Percentiles rank a stretch among this genome's conserved stretches.
These are phyloP conservation scores for Ctenomys sociabilis DNA, from an alignment of 2,113 vertebrate species.

Conservation along the genomic window DNA sequence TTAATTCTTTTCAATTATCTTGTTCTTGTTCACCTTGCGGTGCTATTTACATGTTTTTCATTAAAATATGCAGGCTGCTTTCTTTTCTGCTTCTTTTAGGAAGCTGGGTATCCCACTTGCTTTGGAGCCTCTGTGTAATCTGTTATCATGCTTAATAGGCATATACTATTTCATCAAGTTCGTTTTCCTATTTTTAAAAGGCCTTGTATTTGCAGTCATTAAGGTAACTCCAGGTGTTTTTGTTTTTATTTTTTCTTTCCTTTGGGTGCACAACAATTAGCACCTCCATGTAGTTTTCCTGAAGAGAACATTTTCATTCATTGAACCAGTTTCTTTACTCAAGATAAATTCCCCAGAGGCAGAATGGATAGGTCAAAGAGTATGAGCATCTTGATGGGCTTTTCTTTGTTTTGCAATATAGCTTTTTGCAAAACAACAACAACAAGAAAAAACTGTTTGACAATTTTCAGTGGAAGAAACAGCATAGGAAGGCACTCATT, in stretches of 20 bases:
- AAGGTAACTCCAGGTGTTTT: slow-evolving; percentile 52
- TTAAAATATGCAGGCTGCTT: neutral
- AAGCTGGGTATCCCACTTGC: neutral
- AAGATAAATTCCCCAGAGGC: slow-evolving; percentile 47
- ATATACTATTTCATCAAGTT: neutral
- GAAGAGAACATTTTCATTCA: slow-evolving; percentile 57
- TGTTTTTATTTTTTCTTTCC: slow-evolving; percentile 36
- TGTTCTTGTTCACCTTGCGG: slow-evolving; percentile 34
- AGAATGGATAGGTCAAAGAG: slow-evolving; percentile 50
- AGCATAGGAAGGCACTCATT: neutral
- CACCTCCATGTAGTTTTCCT: neutral
- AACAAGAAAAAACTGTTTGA: neutral
- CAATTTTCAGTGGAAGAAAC: slow-evolving; percentile 27
- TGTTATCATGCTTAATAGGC: neutral
- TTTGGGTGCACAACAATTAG: slow-evolving; percentile 39
- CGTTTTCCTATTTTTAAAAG: slow-evolving; percentile 23
- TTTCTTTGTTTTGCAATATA: slow-evolving; percentile 65
- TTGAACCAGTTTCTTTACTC: slow-evolving; percentile 56
- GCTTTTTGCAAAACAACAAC: slow-evolving; percentile 58
- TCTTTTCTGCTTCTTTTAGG: neutral
- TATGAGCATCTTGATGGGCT: slow-evolving; percentile 59
- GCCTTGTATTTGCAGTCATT: neutral
- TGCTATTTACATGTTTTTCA: neutral
- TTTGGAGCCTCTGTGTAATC: neutral
- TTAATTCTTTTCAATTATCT: neutral